A percentile compares a stretch with the other conserved stretches of the same genome.
Evolutionary conservation across 2,113 vertebrate genomes (phyloP).

Genomic region (Pithys albifrons): DNA sequence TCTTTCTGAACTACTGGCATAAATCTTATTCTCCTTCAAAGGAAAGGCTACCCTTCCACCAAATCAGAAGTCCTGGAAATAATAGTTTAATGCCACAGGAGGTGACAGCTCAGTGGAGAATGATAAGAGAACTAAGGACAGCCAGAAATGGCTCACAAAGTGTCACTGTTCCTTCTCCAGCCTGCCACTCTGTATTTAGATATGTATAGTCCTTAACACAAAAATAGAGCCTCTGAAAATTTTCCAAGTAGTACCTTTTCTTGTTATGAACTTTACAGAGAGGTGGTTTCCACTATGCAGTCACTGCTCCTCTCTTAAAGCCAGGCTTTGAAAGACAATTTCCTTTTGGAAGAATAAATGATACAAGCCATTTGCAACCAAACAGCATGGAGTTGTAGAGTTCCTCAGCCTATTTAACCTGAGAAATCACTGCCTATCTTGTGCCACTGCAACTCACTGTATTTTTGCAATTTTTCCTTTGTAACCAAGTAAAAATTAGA

Average conservation of each 20-base stretch:
- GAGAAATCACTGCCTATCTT: background rate
- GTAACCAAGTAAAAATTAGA: background rate
- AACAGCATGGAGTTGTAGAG: background rate
- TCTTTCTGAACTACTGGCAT: background rate
- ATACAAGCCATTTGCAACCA: background rate
- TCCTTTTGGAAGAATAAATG: background rate
- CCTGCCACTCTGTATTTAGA: slow-evolving; percentile 15
- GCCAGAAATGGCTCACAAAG: background rate
- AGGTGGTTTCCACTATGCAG: background rate
- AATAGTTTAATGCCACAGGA: background rate
- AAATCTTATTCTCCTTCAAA: background rate
- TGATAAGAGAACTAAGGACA: background rate
- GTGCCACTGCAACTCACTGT: background rate
- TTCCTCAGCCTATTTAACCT: background rate
- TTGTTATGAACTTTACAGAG: background rate
- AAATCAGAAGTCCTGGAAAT: background rate
- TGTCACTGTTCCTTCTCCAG: background rate
- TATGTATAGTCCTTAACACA: background rate
- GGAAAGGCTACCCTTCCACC: background rate
- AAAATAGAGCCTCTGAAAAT: background rate
- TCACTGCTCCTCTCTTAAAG: background rate
- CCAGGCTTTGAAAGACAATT: background rate
- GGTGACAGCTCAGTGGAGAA: slow-evolving; percentile 2
- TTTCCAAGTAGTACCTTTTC: background rate
- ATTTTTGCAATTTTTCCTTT: background rate